Conservation (phyloP, 2,888 invertebrate genomes). For the Tridacna crocea region DNA sequence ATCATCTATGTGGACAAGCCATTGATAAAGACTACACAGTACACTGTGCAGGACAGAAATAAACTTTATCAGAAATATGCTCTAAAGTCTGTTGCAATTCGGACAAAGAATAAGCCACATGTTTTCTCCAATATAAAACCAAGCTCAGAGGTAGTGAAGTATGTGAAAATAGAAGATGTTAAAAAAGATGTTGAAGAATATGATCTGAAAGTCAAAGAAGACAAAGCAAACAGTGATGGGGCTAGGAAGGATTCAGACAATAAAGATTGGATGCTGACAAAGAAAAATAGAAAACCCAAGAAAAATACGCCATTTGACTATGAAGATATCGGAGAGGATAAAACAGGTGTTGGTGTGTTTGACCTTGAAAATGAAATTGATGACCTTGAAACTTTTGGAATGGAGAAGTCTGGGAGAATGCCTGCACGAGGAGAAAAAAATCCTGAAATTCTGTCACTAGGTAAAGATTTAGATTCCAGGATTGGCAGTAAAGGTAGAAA, state of each 20-base stretch:
- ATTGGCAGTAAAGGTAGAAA: constrained; percentile 9
- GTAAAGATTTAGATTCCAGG: not conserved
- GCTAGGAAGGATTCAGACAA: constrained; percentile 3
- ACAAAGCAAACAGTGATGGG: not conserved
- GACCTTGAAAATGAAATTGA: constrained; percentile 63
- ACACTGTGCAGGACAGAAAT: constrained; percentile 66
- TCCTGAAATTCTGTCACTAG: not conserved
- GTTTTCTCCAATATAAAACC: constrained; percentile 53
- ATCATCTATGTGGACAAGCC: constrained; percentile 77
- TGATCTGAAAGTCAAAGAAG: constrained; percentile 6
- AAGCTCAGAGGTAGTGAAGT: constrained; percentile 20
- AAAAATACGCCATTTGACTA: constrained; percentile 1
- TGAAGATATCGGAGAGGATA: constrained; percentile 7
- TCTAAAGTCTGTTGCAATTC: constrained; percentile 59
- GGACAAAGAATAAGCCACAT: constrained; percentile 50
- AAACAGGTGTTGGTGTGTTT: constrained; percentile 56
- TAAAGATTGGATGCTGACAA: not conserved
- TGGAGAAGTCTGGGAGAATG: constrained; percentile 31
- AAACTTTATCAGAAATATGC: constrained; percentile 71
- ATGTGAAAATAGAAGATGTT: constrained; percentile 24
- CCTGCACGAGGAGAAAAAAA: constrained; percentile 4
- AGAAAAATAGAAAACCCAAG: constrained; percentile 2
- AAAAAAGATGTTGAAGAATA: constrained; percentile 27
- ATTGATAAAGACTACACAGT: constrained; percentile 52
- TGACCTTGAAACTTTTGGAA: constrained; percentile 66